A percentile compares a stretch with the other conserved stretches of the same genome.
These are phyloP conservation scores for Zhuqinia jingwanae DNA, from an alignment of 2,888 invertebrate species.

Conservation along the genomic window DNA sequence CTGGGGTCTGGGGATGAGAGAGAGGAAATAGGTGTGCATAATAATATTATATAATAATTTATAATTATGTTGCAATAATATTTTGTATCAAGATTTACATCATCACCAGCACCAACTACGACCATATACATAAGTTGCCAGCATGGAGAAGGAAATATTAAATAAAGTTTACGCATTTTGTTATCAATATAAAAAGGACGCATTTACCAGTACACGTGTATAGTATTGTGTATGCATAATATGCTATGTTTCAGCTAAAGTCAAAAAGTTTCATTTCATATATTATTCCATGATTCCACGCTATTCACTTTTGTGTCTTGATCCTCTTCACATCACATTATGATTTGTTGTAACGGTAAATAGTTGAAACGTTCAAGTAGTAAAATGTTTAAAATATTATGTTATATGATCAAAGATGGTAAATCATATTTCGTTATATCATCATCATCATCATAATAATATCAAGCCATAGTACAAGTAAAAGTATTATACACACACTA, in stretches of 20 bases:
- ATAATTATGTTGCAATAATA: constrained; percentile 31
- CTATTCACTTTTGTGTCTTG: not conserved
- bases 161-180: constrained; percentile 49
- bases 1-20: not conserved
- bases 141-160: constrained; percentile 26
- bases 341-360: constrained; percentile 55
- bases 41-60: constrained; percentile 15
- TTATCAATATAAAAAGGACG: constrained; percentile 51
- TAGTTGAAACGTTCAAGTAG: constrained; percentile 31
- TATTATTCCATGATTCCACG: not conserved
- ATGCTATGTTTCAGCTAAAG: too few relatives aligned
- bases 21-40: not conserved
- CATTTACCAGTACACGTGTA: not conserved
- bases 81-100: constrained; percentile 43
- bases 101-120: not conserved
- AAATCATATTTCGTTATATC: too few relatives aligned
- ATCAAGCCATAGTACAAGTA: too few relatives aligned
- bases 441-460: not conserved
- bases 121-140: constrained; percentile 47
- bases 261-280: too few relatives aligned
- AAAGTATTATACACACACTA: too few relatives aligned
- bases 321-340: not conserved
- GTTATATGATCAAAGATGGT: not conserved
- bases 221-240: too few relatives aligned
- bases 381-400: constrained; percentile 31